phyloP scores from a whole-genome alignment of 2,797 vertebrate species.

The Thamnophis elegans region DNA sequence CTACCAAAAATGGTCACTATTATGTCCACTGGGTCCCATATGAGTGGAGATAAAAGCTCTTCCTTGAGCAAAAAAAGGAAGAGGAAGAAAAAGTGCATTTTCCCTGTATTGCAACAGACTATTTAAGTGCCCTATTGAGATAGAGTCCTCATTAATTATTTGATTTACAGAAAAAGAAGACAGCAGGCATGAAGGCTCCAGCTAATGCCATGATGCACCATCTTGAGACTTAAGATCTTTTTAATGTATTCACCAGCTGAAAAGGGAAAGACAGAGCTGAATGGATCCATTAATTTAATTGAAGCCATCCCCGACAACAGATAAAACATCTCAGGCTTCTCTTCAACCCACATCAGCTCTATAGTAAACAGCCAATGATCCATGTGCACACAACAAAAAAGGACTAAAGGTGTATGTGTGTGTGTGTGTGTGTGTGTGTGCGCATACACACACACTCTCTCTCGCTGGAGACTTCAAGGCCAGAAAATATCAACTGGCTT shows the following conservation, averaged over 20 bases:
- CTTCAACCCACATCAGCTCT: constrained; percentile 85
- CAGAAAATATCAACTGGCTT: constrained; percentile 79
- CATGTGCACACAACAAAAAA: constrained; percentile 70
- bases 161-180: constrained; percentile 79
- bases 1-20: constrained; percentile 71
- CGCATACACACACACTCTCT: constrained; percentile 30
- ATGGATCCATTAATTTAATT: constrained; percentile 99
- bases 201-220: constrained; percentile 93
- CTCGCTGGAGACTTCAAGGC: constrained; percentile 87
- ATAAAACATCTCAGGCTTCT: constrained; percentile 96
- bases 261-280: constrained; percentile 89
- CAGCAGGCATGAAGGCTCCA: constrained; percentile 76
- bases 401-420: constrained; percentile 48
- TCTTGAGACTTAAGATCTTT: constrained; percentile 98
- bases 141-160: constrained; percentile 87
- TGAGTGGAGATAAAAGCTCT: constrained; percentile 70
- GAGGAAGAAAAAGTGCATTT: constrained; percentile 52
- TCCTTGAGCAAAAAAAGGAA: constrained; percentile 37
- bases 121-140: constrained; percentile 76
- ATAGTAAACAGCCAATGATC: constrained; percentile 93
- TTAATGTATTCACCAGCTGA: constrained; percentile 97
- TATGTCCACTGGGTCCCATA: constrained; percentile 68
- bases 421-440: no score
- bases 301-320: constrained; percentile 95
- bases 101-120: constrained; percentile 69